phyloP scores from a whole-genome alignment of 2,888 invertebrate genomes.

The Ophioninae sp. region DNA sequence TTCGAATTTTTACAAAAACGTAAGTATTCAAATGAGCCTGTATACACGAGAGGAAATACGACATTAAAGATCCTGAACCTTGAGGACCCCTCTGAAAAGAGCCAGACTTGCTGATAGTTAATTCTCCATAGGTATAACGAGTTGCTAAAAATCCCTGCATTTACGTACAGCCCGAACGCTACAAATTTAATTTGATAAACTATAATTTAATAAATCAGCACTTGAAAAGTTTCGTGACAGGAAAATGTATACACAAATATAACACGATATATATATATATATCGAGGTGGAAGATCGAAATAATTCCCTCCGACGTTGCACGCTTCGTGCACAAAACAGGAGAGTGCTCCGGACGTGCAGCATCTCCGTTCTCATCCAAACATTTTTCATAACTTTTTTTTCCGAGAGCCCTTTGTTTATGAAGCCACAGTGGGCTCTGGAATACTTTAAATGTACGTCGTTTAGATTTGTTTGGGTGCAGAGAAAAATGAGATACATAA shows the following conservation, averaged over 20 bases:
- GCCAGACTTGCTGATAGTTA: no score
- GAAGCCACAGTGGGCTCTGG: slow-evolving; percentile 40
- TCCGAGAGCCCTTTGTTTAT: slow-evolving; percentile 59
- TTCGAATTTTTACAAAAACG: no score
- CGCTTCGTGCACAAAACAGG: slow-evolving; percentile 35
- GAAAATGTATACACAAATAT: not conserved
- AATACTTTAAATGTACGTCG: slow-evolving; percentile 25
- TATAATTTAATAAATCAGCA: not conserved
- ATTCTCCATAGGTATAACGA: no score
- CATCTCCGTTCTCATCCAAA: slow-evolving; percentile 34
- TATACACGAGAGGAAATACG: no score
- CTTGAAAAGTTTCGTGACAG: not conserved
- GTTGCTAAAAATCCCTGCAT: no score
- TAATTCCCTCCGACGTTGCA: slow-evolving; percentile 59
- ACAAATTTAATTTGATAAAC: not conserved
- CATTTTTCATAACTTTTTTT: slow-evolving; percentile 62
- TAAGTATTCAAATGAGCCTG: no score
- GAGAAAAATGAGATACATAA: slow-evolving; percentile 23
- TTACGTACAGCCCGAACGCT: not conserved
- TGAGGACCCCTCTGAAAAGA: no score
- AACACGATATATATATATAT: slow-evolving; percentile 1
- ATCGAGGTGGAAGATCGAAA: slow-evolving; percentile 57
- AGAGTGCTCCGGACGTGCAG: slow-evolving; percentile 38
- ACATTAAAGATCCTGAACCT: no score
- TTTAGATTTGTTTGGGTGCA: not conserved